Evolutionary conservation across 2,797 vertebrate genomes (phyloP).

Genomic region (Arctocebus calabarensis): DNA sequence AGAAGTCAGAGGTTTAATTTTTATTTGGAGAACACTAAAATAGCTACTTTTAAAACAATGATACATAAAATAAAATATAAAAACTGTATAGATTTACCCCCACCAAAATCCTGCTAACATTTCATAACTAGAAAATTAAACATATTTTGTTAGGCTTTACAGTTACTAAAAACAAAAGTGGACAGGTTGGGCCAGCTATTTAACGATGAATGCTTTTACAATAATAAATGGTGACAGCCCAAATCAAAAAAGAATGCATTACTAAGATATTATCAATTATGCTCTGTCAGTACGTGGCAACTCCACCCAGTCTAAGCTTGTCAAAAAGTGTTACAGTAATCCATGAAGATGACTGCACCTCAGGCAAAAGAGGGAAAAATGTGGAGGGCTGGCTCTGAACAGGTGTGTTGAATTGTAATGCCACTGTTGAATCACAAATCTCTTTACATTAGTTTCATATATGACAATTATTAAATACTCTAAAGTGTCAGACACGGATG

Average conservation of each 20-base stretch:
- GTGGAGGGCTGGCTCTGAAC: conserved; percentile 82
- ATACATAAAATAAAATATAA: conserved; percentile 71
- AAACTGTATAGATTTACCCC: conserved; percentile 69
- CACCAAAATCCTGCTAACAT: conserved; percentile 74
- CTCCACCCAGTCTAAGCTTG: conserved; percentile 90
- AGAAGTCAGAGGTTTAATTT: conserved; percentile 71
- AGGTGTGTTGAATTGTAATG: conserved; percentile 87
- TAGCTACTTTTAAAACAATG: conserved; percentile 75
- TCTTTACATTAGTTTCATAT: conserved; percentile 87
- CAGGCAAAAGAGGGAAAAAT: conserved; percentile 86
- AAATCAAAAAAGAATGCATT: conserved; percentile 89
- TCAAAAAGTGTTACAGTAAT: conserved; percentile 94
- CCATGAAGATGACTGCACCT: conserved; percentile 89
- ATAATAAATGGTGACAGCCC: conserved; percentile 90
- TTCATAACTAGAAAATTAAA: conserved; percentile 85
- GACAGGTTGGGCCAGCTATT: conserved; percentile 87
- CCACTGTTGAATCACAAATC: conserved; percentile 86
- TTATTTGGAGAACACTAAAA: conserved; percentile 75
- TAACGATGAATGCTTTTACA: conserved; percentile 87
- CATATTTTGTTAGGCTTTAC: conserved; percentile 78
- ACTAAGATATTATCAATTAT: conserved; percentile 85
- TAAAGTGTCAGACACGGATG: conserved; percentile 81
- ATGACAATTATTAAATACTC: conserved; percentile 81
- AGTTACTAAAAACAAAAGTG: conserved; percentile 85
- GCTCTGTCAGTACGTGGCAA: conserved; percentile 87